A percentile compares a stretch with the other conserved stretches of the same genome.
Conservation (phyloP, 1,140 invertebrate genomes). For the Drosophila mayri region DNA sequence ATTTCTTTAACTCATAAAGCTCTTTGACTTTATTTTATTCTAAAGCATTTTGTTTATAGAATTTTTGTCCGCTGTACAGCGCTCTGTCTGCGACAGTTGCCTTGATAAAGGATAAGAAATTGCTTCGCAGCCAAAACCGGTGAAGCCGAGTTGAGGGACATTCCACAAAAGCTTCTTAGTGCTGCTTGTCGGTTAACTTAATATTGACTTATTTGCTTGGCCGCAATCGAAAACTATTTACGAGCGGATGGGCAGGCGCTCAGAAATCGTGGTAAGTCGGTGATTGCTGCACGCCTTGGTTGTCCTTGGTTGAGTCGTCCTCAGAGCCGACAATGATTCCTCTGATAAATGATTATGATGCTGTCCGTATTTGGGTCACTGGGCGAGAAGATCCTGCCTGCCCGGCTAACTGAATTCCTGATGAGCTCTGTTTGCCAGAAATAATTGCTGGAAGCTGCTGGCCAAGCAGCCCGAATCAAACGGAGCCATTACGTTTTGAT, state of each 20-base stretch:
- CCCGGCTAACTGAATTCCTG: conserved; percentile 47
- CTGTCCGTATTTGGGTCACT: conserved; percentile 46
- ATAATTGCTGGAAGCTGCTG: conserved; percentile 34
- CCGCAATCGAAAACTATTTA: conserved; percentile 76
- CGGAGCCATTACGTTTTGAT: conserved; percentile 32
- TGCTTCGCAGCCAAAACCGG: conserved; percentile 38
- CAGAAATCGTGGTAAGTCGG: conserved; percentile 5
- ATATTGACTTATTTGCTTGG: conserved; percentile 72
- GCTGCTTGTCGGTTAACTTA: conserved; percentile 64
- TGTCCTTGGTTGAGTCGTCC: conserved; percentile 15
- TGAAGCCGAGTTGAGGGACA: conserved; percentile 43
- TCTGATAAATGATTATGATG: conserved; percentile 46
- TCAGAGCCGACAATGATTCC: not conserved
- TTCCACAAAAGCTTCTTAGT: conserved; percentile 56
- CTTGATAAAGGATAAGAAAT: conserved; percentile 71
- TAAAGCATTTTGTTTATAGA: not conserved
- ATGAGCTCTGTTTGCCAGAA: conserved; percentile 36
- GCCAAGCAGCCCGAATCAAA: conserved; percentile 8
- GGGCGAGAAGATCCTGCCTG: conserved; percentile 1
- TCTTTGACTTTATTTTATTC: not conserved
- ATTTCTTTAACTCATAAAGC: not conserved
- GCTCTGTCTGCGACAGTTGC: conserved; percentile 50
- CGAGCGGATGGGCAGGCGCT: not conserved
- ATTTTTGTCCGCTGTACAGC: conserved; percentile 10
- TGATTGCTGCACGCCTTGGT: not conserved